A percentile compares a stretch with the other conserved stretches of the same genome.
Evolutionary conservation across 2,888 invertebrate genomes (phyloP).

Genomic region (Colostygia pectinataria): DNA sequence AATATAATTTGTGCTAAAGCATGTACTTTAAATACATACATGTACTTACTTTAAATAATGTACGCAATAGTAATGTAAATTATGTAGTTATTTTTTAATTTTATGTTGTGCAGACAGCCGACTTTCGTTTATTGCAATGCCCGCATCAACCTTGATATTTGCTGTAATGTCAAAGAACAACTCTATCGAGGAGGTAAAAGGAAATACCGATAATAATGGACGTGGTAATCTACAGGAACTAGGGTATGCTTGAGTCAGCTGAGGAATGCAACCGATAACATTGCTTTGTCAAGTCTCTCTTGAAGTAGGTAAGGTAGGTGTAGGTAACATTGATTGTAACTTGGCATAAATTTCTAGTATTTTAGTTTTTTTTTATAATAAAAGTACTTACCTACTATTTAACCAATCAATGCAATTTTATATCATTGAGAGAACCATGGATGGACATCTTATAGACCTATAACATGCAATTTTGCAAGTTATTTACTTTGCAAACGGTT

Average conservation of each 20-base stretch:
- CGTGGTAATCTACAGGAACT: conserved; percentile 41
- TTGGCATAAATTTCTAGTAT: too few relatives aligned
- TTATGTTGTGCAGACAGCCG: too few relatives aligned
- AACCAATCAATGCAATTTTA: too few relatives aligned
- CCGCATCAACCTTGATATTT: conserved; percentile 53
- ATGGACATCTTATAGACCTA: too few relatives aligned
- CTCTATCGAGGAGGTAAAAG: conserved; percentile 54
- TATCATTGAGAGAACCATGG: too few relatives aligned
- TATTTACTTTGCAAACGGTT: conserved; percentile 40
- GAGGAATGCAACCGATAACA: conserved; percentile 52
- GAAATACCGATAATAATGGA: conserved; percentile 49
- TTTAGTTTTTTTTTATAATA: too few relatives aligned
- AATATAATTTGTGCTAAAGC: too few relatives aligned
- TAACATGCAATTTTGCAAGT: conserved; percentile 10
- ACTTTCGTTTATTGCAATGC: conserved; percentile 7
- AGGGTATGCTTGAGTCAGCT: conserved; percentile 46
- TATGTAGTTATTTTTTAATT: too few relatives aligned
- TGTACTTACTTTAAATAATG: too few relatives aligned
- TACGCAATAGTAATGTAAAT: too few relatives aligned
- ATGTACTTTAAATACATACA: too few relatives aligned
- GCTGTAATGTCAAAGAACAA: conserved; percentile 49
- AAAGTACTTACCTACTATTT: too few relatives aligned
- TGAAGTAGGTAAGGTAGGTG: not conserved
- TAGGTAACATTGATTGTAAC: not conserved
- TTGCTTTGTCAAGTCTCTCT: conserved; percentile 22